These are phyloP conservation scores for Tenthredo livida DNA, from an alignment of 2,888 invertebrate species.

Conservation along the genomic window DNA sequence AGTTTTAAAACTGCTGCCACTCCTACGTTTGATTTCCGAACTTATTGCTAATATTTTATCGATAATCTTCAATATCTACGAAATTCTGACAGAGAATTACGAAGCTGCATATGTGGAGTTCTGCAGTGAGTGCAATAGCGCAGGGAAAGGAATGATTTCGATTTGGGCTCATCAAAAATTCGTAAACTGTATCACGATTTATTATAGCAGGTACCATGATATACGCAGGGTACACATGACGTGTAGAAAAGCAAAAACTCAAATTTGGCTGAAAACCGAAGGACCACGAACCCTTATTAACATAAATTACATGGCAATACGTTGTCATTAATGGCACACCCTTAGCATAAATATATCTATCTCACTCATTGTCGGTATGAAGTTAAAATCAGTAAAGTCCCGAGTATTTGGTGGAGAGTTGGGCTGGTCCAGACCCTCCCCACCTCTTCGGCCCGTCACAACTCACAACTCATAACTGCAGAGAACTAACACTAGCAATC, in stretches of 20 bases:
- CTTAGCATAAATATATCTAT: constrained; percentile 54
- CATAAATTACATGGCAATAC: constrained; percentile 60
- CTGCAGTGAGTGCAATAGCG: background rate
- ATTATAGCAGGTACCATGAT: background rate
- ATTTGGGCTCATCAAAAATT: background rate
- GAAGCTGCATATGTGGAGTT: background rate
- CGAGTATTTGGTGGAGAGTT: constrained; percentile 48
- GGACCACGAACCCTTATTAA: constrained; percentile 46
- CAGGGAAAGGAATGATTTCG: background rate
- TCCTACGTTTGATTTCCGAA: background rate
- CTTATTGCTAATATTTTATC: background rate
- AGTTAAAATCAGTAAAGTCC: constrained; percentile 53
- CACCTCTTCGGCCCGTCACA: constrained; percentile 65
- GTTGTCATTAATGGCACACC: constrained; percentile 58
- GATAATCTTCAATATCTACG: background rate
- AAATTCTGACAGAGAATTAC: background rate
- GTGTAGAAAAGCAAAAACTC: background rate
- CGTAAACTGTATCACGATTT: constrained; percentile 3
- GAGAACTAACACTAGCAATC: constrained; percentile 27
- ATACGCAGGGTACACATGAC: background rate
- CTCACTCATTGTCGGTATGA: constrained; percentile 44
- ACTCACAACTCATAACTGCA: constrained; percentile 53
- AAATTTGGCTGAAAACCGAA: constrained; percentile 6
- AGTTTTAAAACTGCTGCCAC: no score
- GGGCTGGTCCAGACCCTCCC: constrained; percentile 61